phyloP scores from a whole-genome alignment of 2,888 invertebrate genomes.

The Melanotus villosus region DNA sequence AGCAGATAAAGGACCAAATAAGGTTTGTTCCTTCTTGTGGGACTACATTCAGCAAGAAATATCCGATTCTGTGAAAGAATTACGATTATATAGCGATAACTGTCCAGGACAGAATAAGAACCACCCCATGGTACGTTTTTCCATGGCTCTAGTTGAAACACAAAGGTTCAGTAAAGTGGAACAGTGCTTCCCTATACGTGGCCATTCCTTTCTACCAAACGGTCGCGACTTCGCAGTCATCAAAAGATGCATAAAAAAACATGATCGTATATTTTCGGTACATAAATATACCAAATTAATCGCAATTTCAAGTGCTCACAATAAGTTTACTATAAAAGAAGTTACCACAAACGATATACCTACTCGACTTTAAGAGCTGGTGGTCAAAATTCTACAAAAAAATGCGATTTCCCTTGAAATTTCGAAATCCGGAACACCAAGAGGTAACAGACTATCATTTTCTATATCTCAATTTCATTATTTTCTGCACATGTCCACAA shows the following conservation, averaged over 20 bases:
- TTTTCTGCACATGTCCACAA: neutral
- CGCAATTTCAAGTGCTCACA: neutral
- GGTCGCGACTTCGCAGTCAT: neutral
- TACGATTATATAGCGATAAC: constrained; percentile 9
- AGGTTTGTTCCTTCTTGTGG: neutral
- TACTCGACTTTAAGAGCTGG: constrained; percentile 3
- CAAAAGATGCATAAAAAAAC: neutral
- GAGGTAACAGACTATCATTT: neutral
- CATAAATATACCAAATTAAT: constrained; percentile 9
- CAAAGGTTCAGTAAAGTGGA: neutral
- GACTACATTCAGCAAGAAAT: neutral
- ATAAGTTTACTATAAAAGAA: neutral
- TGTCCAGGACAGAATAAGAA: constrained; percentile 17
- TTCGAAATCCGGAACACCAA: neutral
- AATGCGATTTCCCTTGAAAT: constrained; percentile 2
- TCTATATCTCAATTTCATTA: neutral
- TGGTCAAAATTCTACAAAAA: constrained; percentile 21
- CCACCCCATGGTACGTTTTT: neutral
- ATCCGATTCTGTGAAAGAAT: neutral
- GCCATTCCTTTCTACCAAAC: neutral
- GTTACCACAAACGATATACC: neutral
- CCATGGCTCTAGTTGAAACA: neutral
- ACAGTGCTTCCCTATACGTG: too few species aligned
- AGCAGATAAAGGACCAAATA: neutral
- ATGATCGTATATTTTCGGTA: neutral